These are phyloP conservation scores for Musca domestica DNA, from an alignment of 1,140 invertebrate genomes.

Conservation along the genomic window DNA sequence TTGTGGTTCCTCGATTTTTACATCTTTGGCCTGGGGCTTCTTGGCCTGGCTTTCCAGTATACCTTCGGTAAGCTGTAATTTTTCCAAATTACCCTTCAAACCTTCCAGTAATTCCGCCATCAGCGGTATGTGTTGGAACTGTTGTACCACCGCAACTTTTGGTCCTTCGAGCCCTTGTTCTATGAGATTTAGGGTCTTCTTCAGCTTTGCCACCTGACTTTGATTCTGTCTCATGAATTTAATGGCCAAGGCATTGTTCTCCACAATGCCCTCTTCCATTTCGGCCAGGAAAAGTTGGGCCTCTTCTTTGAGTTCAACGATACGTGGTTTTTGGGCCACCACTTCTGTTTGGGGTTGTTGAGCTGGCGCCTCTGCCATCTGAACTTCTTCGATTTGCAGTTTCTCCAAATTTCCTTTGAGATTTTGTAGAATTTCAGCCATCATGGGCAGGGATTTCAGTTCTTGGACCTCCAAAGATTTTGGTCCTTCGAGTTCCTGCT, in stretches of 20 bases:
- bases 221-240: conserved; percentile 37
- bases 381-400: no score
- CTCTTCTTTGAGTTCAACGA: conserved; percentile 33
- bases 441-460: not conserved
- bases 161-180: conserved; percentile 36
- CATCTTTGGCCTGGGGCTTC: not conserved
- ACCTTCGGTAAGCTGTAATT: no score
- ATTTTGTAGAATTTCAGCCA: not conserved
- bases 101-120: no score
- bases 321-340: conserved; percentile 27
- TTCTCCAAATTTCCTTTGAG: not conserved
- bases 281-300: conserved; percentile 42
- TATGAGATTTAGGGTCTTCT: conserved; percentile 35
- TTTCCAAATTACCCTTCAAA: no score
- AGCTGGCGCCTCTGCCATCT: not conserved
- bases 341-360: not conserved
- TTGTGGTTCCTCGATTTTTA: not conserved
- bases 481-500: conserved; percentile 34
- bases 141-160: no score
- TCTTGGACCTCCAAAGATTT: not conserved
- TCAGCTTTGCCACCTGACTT: conserved; percentile 33
- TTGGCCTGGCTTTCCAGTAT: not conserved
- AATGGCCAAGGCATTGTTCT: conserved; percentile 31
- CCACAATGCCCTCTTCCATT: conserved; percentile 37
- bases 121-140: no score